Evolutionary conservation across 1,140 invertebrate species (phyloP).

Genomic region (Dinothrombium tinctorium): DNA sequence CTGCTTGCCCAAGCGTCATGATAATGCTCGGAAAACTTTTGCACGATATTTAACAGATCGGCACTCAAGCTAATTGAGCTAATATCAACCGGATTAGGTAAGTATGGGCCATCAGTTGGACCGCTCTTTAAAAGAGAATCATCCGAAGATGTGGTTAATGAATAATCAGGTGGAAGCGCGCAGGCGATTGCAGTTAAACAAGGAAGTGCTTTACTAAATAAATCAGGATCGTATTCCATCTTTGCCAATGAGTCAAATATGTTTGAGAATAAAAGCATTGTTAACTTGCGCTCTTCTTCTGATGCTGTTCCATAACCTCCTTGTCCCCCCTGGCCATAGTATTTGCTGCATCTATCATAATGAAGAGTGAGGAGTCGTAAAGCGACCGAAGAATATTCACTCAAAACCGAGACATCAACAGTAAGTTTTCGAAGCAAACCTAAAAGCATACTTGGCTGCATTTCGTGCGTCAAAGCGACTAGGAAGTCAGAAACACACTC

Average conservation of each 20-base stretch:
- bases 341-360: conserved; percentile 93
- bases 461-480: conserved; percentile 52
- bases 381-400: conserved; percentile 92
- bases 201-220: conserved; percentile 95
- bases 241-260: conserved; percentile 96
- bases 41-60: conserved; percentile 69
- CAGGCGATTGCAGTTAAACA: conserved; percentile 88
- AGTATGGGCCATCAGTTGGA: conserved; percentile 57
- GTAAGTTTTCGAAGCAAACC: conserved; percentile 88
- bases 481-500: conserved; percentile 95
- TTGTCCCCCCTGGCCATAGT: conserved; percentile 59
- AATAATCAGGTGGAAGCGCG: conserved; percentile 93
- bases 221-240: conserved; percentile 96
- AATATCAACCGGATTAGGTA: conserved; percentile 85
- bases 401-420: conserved; percentile 83
- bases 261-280: conserved; percentile 96
- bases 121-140: conserved; percentile 18
- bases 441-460: conserved; percentile 90
- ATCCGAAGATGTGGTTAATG: conserved; percentile 49
- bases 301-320: conserved; percentile 69
- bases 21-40: conserved; percentile 96
- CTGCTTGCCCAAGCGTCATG: conserved; percentile 88
- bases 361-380: conserved; percentile 72
- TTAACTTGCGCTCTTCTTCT: conserved; percentile 92
- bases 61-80: conserved; percentile 52